Evolutionary conservation across 2,888 invertebrate species (phyloP).

Genomic region (Drosophila nigritarsus): DNA sequence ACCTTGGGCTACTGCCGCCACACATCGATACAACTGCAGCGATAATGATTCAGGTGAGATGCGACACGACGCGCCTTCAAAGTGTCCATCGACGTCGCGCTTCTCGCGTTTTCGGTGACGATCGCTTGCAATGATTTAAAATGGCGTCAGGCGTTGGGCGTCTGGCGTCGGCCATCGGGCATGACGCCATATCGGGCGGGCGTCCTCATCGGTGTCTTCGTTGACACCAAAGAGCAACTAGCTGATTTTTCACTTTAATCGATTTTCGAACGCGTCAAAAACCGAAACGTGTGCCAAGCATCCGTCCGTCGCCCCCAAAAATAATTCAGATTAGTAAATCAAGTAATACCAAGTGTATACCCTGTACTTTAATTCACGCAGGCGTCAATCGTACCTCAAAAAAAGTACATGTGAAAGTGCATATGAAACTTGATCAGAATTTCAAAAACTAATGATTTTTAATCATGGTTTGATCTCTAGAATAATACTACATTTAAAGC

Average conservation of each 20-base stretch:
- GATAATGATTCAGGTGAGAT: constrained; percentile 72
- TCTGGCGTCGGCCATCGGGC: constrained; percentile 33
- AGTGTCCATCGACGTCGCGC: constrained; percentile 61
- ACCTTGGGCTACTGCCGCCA: constrained; percentile 61
- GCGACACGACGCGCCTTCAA: constrained; percentile 65
- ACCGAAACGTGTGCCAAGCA: constrained; percentile 67
- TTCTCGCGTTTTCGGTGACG: constrained; percentile 40
- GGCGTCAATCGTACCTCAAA: background rate
- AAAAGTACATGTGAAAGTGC: background rate
- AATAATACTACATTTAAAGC: background rate
- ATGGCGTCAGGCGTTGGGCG: constrained; percentile 42
- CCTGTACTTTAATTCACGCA: constrained; percentile 1
- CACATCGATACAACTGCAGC: constrained; percentile 5
- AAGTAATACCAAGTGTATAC: background rate
- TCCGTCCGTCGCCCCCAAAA: constrained; percentile 34
- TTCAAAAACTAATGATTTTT: background rate
- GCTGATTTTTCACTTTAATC: constrained; percentile 54
- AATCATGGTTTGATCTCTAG: background rate
- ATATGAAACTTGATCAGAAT: background rate
- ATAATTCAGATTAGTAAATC: background rate
- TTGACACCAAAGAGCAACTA: constrained; percentile 30
- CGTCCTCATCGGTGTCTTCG: constrained; percentile 29
- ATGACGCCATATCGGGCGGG: constrained; percentile 53
- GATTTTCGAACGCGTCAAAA: constrained; percentile 44
- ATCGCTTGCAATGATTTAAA: constrained; percentile 51